phyloP scores from a whole-genome alignment of 2,113 vertebrate genomes.

The Garra rufa region DNA sequence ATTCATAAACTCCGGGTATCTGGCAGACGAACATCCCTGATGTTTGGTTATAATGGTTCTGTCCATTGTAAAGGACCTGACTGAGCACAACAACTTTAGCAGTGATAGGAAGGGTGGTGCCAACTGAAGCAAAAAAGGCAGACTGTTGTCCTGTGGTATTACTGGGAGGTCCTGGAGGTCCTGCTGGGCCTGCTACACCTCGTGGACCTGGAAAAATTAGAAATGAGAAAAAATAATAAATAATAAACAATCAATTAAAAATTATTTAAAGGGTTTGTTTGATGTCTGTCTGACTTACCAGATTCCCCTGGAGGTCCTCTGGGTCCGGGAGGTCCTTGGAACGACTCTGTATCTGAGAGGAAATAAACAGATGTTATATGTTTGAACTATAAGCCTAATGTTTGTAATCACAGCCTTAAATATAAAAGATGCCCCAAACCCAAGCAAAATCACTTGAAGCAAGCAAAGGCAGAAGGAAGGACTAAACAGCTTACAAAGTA shows the following conservation, averaged over 20 bases:
- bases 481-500: constrained; percentile 4
- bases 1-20: constrained; percentile 54
- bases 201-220: constrained; percentile 55
- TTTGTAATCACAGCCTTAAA: neutral
- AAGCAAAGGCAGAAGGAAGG: neutral
- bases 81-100: constrained; percentile 37
- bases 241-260: neutral
- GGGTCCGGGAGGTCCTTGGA: neutral
- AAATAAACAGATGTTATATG: neutral
- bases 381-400: neutral
- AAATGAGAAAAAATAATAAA: constrained; percentile 17
- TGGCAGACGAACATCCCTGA: constrained; percentile 50
- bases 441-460: neutral
- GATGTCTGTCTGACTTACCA: constrained; percentile 56
- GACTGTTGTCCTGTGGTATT: constrained; percentile 46
- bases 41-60: constrained; percentile 50
- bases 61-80: constrained; percentile 55
- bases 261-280: neutral
- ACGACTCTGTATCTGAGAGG: constrained; percentile 22
- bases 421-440: neutral
- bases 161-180: constrained; percentile 21
- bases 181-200: constrained; percentile 46
- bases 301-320: constrained; percentile 49
- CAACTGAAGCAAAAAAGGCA: constrained; percentile 54
- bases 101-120: neutral